A percentile compares a stretch with the other conserved stretches of the same genome.
Conservation (phyloP, 2,797 vertebrate species). For the Echiichthys vipera region DNA sequence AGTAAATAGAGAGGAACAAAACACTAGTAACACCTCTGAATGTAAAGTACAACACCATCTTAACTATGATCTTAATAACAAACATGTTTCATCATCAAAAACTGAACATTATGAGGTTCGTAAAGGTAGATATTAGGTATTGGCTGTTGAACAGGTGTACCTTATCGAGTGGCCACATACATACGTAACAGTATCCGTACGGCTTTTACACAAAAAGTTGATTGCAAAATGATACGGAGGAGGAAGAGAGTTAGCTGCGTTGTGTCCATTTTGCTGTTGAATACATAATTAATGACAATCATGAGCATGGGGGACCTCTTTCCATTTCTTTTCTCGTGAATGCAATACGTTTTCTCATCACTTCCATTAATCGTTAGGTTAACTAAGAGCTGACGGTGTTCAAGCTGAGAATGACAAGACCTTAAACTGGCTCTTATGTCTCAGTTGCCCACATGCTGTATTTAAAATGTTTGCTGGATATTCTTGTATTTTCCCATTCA, state of each 20-base stretch:
- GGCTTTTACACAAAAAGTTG: neutral
- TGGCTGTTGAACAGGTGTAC: neutral
- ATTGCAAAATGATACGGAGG: neutral
- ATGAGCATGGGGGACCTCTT: neutral
- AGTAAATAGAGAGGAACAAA: neutral
- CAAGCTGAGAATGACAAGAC: neutral
- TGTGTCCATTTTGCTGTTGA: neutral
- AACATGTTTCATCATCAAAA: neutral
- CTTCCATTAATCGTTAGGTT: slow-evolving; percentile 10
- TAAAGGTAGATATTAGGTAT: neutral
- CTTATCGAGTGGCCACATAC: too few species aligned
- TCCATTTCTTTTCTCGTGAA: neutral
- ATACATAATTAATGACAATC: neutral
- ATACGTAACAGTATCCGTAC: neutral
- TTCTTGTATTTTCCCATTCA: neutral
- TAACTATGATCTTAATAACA: neutral
- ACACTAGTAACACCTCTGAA: neutral
- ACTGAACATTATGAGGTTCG: neutral
- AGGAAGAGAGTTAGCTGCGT: neutral
- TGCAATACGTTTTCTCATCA: slow-evolving; percentile 12
- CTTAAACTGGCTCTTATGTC: neutral
- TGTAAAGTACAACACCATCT: neutral
- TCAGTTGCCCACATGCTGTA: neutral
- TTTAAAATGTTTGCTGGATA: neutral
- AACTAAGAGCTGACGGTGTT: neutral